Conservation (phyloP, 2,888 invertebrate genomes). For the Caenorhabditis drosophilae region DNA sequence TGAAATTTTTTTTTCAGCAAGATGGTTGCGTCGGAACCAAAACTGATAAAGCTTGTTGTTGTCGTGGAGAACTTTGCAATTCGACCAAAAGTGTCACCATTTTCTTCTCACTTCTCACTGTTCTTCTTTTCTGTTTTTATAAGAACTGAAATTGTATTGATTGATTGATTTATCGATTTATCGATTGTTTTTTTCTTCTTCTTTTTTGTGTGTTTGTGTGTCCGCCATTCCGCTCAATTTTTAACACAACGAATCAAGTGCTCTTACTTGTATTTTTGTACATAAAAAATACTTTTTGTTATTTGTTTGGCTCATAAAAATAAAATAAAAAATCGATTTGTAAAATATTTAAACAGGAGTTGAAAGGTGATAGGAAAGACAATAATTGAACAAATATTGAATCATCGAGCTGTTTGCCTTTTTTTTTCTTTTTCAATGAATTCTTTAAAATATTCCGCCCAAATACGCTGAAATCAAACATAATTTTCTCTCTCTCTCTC, state of each 20-base stretch:
- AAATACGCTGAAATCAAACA: too few species aligned
- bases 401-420: neutral
- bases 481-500: too few species aligned
- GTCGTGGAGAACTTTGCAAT: conserved; percentile 47
- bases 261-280: too few species aligned
- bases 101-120: conserved; percentile 19
- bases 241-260: neutral
- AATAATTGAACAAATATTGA: neutral
- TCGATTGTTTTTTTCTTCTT: neutral
- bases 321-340: neutral
- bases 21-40: conserved; percentile 43
- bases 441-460: conserved; percentile 33
- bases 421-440: conserved; percentile 32
- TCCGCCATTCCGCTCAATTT: neutral
- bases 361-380: neutral
- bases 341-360: neutral
- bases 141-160: conserved; percentile 16
- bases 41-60: conserved; percentile 48
- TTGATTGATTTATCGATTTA: neutral
- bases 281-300: too few species aligned
- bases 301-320: conserved; percentile 1
- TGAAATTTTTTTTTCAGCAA: conserved; percentile 33
- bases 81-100: conserved; percentile 23
- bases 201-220: conserved; percentile 1
- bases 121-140: conserved; percentile 23